Percentiles rank a stretch among this genome's conserved stretches.
phyloP scores from a whole-genome alignment of 2,888 invertebrate species.

The Dryadula phaetusa region DNA sequence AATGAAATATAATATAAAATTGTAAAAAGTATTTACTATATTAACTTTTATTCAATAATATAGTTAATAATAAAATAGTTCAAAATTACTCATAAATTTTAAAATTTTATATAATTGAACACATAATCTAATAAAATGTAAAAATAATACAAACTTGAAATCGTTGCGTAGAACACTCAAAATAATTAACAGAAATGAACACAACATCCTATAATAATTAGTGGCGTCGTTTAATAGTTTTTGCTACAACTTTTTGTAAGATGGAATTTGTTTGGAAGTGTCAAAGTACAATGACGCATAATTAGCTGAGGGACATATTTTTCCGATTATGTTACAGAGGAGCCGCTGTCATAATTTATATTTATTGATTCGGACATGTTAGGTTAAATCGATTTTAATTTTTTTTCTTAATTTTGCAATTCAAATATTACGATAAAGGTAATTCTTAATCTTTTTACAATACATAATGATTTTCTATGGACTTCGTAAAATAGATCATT shows the following conservation, averaged over 20 bases:
- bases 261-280: slow-evolving; percentile 61
- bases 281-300: slow-evolving; percentile 67
- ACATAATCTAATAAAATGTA: too few species aligned
- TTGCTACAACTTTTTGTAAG: slow-evolving; percentile 43
- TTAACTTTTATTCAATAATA: too few species aligned
- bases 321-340: slow-evolving; percentile 55
- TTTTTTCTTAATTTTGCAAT: not conserved
- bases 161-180: slow-evolving; percentile 27
- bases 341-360: slow-evolving; percentile 59
- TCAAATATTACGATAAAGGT: not conserved
- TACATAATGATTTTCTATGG: not conserved
- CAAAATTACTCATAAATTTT: too few species aligned
- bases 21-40: too few species aligned
- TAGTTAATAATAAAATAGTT: too few species aligned
- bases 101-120: too few species aligned
- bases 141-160: not conserved
- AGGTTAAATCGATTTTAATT: not conserved
- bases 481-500: too few species aligned
- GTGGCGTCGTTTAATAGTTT: slow-evolving; percentile 37
- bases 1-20: too few species aligned
- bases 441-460: not conserved
- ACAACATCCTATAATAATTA: slow-evolving; percentile 25
- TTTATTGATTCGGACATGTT: slow-evolving; percentile 53
- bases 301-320: slow-evolving; percentile 71
- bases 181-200: slow-evolving; percentile 43